Evolutionary conservation across 2,888 invertebrate genomes (phyloP), one percentile per base, ranked within the genome.

Genomic region (Malacosoma neustria): DNA sequence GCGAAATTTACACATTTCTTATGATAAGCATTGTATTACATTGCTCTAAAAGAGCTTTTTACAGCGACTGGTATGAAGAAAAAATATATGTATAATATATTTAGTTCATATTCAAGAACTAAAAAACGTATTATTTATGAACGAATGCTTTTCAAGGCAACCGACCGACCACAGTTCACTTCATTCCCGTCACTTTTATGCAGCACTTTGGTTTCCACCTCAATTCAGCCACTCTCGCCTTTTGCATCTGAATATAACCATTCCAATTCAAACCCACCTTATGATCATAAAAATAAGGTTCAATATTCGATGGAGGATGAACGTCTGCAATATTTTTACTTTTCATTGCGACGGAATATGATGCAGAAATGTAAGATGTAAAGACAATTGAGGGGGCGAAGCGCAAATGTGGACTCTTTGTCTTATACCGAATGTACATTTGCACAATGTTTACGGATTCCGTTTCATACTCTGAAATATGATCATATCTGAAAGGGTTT

Each of bases 311-410:
- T 22, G 22, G 6, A 22, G 22, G 9, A 22, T 22, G 1, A 22
- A 7, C 9, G 51, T 58, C 67, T 66, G 72, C 69, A 74, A 67
- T 79, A 74, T 81, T 81, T 81, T 80, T 77, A 73, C 71, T 79
- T 80, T 80, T 77, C 77, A 77, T 81, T 76, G 76, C 77, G 64
- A 64, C 65, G 61, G 74, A 80, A 82, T 81, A 80, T 82, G 82
- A 81, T 77, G 80, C 72, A 79, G 76, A 74, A 35, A 80, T 82
- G 72, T 77, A 75, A 84, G 79, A 80, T 73, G 77, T 74, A 71
- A 77, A 71, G 77, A 82, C 82, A 80, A 80, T 81, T 75, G 79
- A 71, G 72, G 65, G 55, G 66, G 67, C 64, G 54, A 61, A 55
- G 66, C 63, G 67, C 61, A 64, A 69, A 67, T 69, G 69, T 74